Evolutionary conservation across 2,797 vertebrate species (phyloP).

Genomic region (Poeciliopsis paucimaculata): DNA sequence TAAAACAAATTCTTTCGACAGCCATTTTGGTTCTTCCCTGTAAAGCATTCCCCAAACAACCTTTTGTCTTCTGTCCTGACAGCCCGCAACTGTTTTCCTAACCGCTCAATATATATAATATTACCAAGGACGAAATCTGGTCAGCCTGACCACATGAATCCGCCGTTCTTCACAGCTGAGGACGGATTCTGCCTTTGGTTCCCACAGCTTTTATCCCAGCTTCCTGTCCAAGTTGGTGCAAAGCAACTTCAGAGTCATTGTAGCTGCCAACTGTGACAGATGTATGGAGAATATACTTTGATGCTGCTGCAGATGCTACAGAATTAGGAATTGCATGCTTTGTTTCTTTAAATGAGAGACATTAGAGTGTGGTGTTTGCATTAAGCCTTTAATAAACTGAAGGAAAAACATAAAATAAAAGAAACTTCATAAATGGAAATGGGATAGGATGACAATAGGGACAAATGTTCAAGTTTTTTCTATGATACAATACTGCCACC

Average conservation of each 20-base stretch:
- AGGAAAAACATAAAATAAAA: conserved; percentile 11
- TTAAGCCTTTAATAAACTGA: conserved; percentile 5
- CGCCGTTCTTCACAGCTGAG: conserved; percentile 42
- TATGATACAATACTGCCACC: conserved; percentile 65
- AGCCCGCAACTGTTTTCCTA: conserved; percentile 72
- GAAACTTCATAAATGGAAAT: conserved; percentile 12
- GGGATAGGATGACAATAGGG: not conserved
- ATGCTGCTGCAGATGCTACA: conserved; percentile 17
- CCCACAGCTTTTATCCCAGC: conserved; percentile 25
- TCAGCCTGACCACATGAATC: conserved; percentile 57
- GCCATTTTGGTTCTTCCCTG: conserved; percentile 71
- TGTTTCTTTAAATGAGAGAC: conserved; percentile 1
- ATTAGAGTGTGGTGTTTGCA: not conserved
- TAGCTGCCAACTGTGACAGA: conserved; percentile 32
- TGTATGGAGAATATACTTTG: conserved; percentile 18
- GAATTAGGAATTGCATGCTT: not conserved
- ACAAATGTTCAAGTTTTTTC: conserved; percentile 18
- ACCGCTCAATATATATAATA: conserved; percentile 79
- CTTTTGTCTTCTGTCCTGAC: conserved; percentile 72
- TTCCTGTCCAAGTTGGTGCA: conserved; percentile 19
- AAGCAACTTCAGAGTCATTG: conserved; percentile 16
- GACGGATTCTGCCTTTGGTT: conserved; percentile 54
- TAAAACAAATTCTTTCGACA: conserved; percentile 77
- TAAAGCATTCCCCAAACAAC: conserved; percentile 66
- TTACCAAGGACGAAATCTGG: conserved; percentile 73